Base-by-base conservation (phyloP, 2,113 vertebrate species). In the Scomber colias region DNA sequence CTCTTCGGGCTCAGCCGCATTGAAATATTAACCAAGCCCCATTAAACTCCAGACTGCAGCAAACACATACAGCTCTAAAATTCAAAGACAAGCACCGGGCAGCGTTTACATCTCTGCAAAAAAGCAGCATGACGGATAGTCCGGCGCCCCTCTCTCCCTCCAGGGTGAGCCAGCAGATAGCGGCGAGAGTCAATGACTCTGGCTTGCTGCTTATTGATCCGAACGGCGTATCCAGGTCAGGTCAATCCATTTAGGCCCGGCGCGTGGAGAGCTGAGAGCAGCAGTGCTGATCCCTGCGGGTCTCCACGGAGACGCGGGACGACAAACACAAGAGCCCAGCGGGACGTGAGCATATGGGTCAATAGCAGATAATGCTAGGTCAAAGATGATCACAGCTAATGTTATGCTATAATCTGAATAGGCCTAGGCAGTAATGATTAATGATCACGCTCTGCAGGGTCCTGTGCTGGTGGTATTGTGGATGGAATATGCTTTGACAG, bases 331-430 rank as follows among this genome's bases (percentile, higher is more conserved):
- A 73, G 75, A 57, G 61, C 67, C 65, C 77, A 80, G 81, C 79
- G 72, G 80, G 76, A 81, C 61, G 1, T 27, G 17, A 68, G 64
- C 59, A 14, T 21, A 8, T 1, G 60, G 83, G 82, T 90, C 87
- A 84, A 86, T 87, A 84, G 55, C 53, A 49, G 55, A 82, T 87
- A 64, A 85, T 82, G 83, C 56, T 11, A n/a, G 86, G 85, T 82
- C 90, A 87, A 57, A 78, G 70, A 88, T 84, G 75, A 91, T 82
- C 81, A 80, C 46, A 75, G 81, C 77, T 85, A 77, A 83, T 72
- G 62, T 46, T 53, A 77, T 62, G 54, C 80, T 62, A 48, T 87
- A 62, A 87, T 90, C 82, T 79, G 82, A 89, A 86, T 77, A 50
- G 67, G 79, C 61, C 72, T 65, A 53, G 50, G 66, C 53, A 68